Conservation (phyloP, 1,140 invertebrate genomes). For the Rhynchophorus ferrugineus region DNA sequence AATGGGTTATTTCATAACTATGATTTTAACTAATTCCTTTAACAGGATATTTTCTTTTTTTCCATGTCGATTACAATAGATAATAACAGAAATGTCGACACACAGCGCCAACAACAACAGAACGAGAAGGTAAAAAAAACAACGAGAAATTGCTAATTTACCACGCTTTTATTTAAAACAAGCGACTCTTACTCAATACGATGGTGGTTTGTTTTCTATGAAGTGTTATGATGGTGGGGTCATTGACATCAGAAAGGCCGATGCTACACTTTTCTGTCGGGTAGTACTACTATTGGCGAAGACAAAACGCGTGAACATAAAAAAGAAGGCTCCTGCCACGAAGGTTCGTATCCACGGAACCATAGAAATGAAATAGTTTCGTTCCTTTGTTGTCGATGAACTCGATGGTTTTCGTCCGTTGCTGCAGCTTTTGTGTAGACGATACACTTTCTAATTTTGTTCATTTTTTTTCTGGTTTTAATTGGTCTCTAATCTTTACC, state of each 20-base stretch:
- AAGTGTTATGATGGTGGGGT: background rate
- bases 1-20: no score
- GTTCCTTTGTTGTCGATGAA: no score
- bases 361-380: slow-evolving; percentile 1
- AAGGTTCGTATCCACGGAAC: background rate
- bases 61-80: background rate
- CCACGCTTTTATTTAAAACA: slow-evolving; percentile 1
- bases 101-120: no score
- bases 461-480: no score
- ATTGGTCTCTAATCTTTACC: no score
- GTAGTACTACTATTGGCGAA: no score
- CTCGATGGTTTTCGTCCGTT: no score
- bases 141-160: background rate
- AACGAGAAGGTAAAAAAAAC: no score
- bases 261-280: slow-evolving; percentile 1
- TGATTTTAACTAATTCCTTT: no score
- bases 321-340: background rate
- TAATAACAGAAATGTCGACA: background rate
- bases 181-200: background rate
- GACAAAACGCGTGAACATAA: background rate
- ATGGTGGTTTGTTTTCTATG: slow-evolving; percentile 2
- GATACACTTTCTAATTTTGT: no score
- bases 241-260: background rate
- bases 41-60: background rate
- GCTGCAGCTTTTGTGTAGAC: no score